Base-by-base conservation (phyloP, 2,888 invertebrate genomes). In the Elysia crispata region DNA sequence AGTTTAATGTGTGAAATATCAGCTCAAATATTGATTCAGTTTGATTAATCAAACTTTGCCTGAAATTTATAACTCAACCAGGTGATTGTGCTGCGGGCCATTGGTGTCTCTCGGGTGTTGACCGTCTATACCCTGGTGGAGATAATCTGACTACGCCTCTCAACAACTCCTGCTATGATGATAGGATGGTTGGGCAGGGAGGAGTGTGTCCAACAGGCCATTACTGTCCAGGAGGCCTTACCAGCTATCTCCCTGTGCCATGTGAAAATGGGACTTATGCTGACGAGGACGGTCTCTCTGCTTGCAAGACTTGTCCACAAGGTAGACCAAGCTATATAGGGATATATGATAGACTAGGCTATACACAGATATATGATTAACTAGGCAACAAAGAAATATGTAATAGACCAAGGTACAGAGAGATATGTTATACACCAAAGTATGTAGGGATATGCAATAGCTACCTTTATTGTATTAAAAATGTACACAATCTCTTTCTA, bases 241-340 rank as follows among this genome's bases (percentile, higher is more conserved):
- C 81, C 73, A 90, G 89, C 66, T 80, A 82, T 31, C 84, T 85
- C 33, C 90, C 89, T 0, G 80, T 86, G 54, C 85, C 88, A 0
- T 91, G 91, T 85, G 85, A 85, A 23, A 90, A 90, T 73, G 91
- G 91, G 54, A 90, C 90, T 0, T 91, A 91, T 78, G 87, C 89
- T 23, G 86, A 89, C 77, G 83, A 83, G 25, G 87, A 87, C 57
- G 90, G 91, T 25, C 78, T 88, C 69, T 80, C 83, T 0, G 69
- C 83, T 1, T 91, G 91, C 82, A 84, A 85, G 33, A 82, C 77
- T 11, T 91, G 91, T 81, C 89, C 87, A 23, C 83, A 84, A 86
- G 90, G 91, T 91, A 80, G 33, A 20, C 25, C 3, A 66, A 11
- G 41, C 41, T 41, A 6, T 41, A 6, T n/a, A n/a, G n/a, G n/a